Conservation (phyloP, 2,113 vertebrate genomes). For the Rhadina sibilatrix region DNA sequence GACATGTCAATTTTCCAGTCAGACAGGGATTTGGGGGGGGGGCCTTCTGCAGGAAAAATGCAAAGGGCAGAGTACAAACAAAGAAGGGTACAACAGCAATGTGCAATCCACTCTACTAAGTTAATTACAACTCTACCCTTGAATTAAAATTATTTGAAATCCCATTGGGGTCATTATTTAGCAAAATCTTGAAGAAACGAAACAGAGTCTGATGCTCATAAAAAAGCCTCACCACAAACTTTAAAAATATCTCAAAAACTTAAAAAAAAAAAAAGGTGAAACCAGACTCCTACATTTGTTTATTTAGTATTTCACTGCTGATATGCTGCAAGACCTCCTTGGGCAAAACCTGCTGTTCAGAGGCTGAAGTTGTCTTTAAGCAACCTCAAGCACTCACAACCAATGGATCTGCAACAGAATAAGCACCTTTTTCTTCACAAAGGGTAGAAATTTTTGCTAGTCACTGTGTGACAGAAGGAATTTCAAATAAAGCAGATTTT, state of each 20-base stretch:
- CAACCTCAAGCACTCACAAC: background rate
- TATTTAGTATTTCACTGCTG: background rate
- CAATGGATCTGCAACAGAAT: background rate
- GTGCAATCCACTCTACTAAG: background rate
- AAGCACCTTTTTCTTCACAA: background rate
- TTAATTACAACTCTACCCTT: background rate
- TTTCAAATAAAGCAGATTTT: background rate
- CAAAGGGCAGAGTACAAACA: background rate
- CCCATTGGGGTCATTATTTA: background rate
- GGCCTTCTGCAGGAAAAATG: background rate
- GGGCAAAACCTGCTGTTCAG: background rate
- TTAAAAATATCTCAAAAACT: background rate
- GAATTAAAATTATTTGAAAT: background rate
- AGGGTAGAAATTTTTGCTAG: background rate
- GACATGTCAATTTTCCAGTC: background rate
- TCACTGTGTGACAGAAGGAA: background rate
- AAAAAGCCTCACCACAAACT: background rate
- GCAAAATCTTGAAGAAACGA: background rate
- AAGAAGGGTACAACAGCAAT: background rate
- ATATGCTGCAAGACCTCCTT: background rate
- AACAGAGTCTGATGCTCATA: background rate
- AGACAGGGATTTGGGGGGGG: fast-evolving
- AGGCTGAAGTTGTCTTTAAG: background rate
- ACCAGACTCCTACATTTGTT: background rate
- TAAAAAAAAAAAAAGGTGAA: background rate